Evolutionary conservation across 2,888 invertebrate genomes (phyloP).

Genomic region (Nomada ferruginata): DNA sequence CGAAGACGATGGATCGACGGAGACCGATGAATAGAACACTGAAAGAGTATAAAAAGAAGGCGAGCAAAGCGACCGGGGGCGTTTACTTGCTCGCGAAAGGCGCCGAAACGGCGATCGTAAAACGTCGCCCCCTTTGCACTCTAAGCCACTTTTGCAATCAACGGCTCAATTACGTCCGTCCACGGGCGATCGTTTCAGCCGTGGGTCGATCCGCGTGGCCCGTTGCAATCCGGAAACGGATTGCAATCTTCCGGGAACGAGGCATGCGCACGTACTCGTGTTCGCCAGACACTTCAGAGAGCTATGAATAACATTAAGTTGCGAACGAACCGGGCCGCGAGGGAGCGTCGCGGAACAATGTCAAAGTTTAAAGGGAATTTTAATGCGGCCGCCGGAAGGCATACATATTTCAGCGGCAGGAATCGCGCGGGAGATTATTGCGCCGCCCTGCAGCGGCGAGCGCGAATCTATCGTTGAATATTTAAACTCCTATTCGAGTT

Average conservation of each 20-base stretch:
- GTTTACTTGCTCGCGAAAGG: conserved; percentile 52
- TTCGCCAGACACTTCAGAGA: conserved; percentile 30
- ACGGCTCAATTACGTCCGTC: conserved; percentile 67
- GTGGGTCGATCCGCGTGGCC: conserved; percentile 41
- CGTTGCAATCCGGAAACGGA: conserved; percentile 53
- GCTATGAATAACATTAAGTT: conserved; percentile 63
- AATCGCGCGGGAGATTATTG: conserved; percentile 55
- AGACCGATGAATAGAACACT: neutral
- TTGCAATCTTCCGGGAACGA: conserved; percentile 50
- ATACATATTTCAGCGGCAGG: conserved; percentile 56
- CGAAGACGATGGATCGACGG: conserved; percentile 19
- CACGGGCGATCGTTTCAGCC: conserved; percentile 37
- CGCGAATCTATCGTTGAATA: conserved; percentile 59
- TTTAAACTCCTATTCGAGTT: conserved; percentile 55
- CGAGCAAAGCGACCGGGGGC: conserved; percentile 1
- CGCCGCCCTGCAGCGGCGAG: conserved; percentile 22
- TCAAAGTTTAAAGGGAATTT: conserved; percentile 62
- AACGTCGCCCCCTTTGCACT: conserved; percentile 46
- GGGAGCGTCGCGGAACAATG: conserved; percentile 57
- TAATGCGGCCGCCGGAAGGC: conserved; percentile 59
- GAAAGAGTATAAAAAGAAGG: neutral
- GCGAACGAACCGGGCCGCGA: conserved; percentile 44
- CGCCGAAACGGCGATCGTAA: conserved; percentile 65
- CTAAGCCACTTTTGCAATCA: conserved; percentile 68
- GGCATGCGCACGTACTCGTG: conserved; percentile 18